Evolutionary conservation across 2,888 invertebrate species (phyloP).

Genomic region (Melanargia galathea): DNA sequence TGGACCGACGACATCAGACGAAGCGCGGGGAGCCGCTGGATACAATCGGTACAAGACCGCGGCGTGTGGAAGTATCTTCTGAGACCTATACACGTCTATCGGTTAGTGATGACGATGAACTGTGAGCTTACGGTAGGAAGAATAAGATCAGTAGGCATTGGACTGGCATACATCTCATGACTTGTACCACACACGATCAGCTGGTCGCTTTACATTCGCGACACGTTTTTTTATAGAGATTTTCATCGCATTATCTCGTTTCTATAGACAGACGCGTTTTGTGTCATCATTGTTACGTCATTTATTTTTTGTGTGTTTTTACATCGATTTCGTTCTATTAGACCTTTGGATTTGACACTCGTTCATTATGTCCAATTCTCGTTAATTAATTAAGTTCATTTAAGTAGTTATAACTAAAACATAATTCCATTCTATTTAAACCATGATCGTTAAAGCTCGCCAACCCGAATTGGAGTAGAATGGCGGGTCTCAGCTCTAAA

Average conservation of each 20-base stretch:
- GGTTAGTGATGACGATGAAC: no score
- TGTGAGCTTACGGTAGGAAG: no score
- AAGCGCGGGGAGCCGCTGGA: no score
- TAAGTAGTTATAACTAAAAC: not conserved
- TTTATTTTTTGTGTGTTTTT: not conserved
- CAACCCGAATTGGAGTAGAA: no score
- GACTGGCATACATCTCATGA: not conserved
- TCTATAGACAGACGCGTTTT: slow-evolving; percentile 8
- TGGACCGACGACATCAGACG: no score
- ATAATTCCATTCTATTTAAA: no score
- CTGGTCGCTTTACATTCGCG: slow-evolving; percentile 4
- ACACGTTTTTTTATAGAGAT: slow-evolving; percentile 13
- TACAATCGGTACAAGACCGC: no score
- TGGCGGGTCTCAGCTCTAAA: no score
- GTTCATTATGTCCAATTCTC: slow-evolving; percentile 5
- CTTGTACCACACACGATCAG: slow-evolving; percentile 2
- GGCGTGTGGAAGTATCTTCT: no score
- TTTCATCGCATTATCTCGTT: slow-evolving; percentile 7
- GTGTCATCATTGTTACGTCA: slow-evolving; percentile 6
- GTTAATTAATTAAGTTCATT: not conserved
- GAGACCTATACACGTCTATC: no score
- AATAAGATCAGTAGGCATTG: no score
- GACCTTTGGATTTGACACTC: not conserved
- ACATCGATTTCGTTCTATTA: slow-evolving; percentile 5
- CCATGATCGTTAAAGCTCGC: no score